Evolutionary conservation across 2,113 vertebrate genomes (phyloP).

Genomic region (Cyprinodon tularosa): DNA sequence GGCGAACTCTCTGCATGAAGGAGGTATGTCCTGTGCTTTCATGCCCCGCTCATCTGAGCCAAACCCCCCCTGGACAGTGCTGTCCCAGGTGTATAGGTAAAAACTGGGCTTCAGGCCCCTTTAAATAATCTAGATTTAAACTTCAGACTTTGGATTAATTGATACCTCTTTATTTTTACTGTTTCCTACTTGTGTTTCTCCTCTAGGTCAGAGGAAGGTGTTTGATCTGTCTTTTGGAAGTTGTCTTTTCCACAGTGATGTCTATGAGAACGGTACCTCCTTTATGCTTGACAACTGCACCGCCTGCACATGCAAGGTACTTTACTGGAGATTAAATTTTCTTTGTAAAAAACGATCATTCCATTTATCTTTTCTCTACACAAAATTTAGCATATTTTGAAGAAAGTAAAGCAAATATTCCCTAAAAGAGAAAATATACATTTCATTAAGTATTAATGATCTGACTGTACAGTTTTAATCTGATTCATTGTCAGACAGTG

Average conservation of each 20-base stretch:
- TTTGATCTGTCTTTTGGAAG: constrained; percentile 94
- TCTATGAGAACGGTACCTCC: constrained; percentile 89
- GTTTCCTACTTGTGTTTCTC: background rate
- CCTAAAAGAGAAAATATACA: too few relatives aligned
- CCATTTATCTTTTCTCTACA: background rate
- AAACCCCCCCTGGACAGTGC: constrained; percentile 88
- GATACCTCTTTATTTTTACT: background rate
- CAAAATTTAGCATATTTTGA: background rate
- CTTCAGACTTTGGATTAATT: background rate
- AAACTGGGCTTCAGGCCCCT: constrained; percentile 14
- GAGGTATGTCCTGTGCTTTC: constrained; percentile 96
- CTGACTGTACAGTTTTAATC: background rate
- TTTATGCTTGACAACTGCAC: constrained; percentile 94
- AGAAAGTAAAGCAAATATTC: too few relatives aligned
- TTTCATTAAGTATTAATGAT: too few relatives aligned
- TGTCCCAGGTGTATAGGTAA: constrained; percentile 94
- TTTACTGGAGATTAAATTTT: background rate
- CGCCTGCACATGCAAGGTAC: constrained; percentile 89
- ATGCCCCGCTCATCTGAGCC: constrained; percentile 93
- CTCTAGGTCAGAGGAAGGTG: constrained; percentile 94
- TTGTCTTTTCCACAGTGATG: constrained; percentile 94
- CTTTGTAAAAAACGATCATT: too few relatives aligned
- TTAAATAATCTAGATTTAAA: background rate
- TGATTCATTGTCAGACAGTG: background rate
- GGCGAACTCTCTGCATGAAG: constrained; percentile 88